Base-by-base conservation (phyloP, 2,113 vertebrate species). In the Labeo catla region DNA sequence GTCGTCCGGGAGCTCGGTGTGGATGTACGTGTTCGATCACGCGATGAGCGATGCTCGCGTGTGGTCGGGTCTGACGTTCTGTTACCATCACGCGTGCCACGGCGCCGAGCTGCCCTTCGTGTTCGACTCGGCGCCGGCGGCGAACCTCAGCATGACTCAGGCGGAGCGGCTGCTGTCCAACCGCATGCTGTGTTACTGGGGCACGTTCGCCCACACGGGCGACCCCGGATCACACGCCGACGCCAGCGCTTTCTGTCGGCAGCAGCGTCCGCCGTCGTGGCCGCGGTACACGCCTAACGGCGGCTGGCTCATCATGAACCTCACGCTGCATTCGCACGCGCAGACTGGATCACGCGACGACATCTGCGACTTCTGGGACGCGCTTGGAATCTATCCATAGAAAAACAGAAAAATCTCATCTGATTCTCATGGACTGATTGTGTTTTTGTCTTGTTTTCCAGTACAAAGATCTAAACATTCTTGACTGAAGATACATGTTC, bases 351-450 rank as follows among this genome's bases (percentile, higher is more conserved):
- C 91, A 83, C 89, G 93, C 12, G 88, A 92, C 50, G 87, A 90
- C 50, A 73, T 95, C 12, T 96, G 95, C 72, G 94, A 95, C 89
- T 95, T 96, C 91, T 95, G 95, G 95, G 95, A 95, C 91, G 68
- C 91, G 28, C 91, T 96, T 76, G 91, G 91, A n/a, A 91, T 95
- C 87, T 95, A 95, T 21, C 81, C 81, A 5, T 73, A 23, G 19
- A 59, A 13, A 59, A 21, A 57, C 16, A 9, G 21, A 57, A 34
- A 36, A 16, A 12, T n/a, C 52, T 57, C 16, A 52, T 9, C 15
- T 21, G 15, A 19, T 54, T 36, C 28, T 36, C 28, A 8, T 34
- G 28, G 23, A 77, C 49, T n/a, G 76, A 68, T 3, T 36, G 13
- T 36, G 19, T 19, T 70, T 39, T 3, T 70, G 1, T 70, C 0